phyloP scores from a whole-genome alignment of 2,797 vertebrate species.

The Thalassophryne amazonica region DNA sequence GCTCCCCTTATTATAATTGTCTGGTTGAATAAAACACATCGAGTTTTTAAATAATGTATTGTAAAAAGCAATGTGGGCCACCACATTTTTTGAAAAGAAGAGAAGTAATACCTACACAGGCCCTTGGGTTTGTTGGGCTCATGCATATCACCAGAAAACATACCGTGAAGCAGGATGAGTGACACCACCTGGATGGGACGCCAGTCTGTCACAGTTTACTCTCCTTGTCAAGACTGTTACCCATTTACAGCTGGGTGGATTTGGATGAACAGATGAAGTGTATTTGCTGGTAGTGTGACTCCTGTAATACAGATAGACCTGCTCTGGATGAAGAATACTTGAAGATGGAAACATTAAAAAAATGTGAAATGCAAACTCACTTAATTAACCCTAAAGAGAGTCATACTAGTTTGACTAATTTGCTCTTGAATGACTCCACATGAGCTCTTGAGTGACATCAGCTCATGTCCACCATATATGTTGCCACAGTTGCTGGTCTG shows the following conservation, averaged over 20 bases:
- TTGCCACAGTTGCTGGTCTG: conserved; percentile 46
- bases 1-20: conserved; percentile 70
- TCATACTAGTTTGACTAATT: conserved; percentile 15
- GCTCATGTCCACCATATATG: conserved; percentile 46
- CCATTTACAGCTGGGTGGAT: too few species aligned
- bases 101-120: too few species aligned
- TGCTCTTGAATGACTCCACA: conserved; percentile 25
- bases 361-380: conserved; percentile 19
- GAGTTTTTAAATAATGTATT: conserved; percentile 61
- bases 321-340: too few species aligned
- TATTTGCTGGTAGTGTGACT: too few species aligned
- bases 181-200: too few species aligned
- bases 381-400: conserved; percentile 10
- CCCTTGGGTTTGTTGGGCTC: too few species aligned
- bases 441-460: conserved; percentile 59
- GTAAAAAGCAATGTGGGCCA: conserved; percentile 53
- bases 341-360: conserved; percentile 9
- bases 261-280: too few species aligned
- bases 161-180: too few species aligned
- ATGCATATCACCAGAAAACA: too few species aligned
- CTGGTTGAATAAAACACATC: conserved; percentile 66
- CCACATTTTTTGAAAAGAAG: conserved; percentile 30
- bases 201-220: too few species aligned
- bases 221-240: too few species aligned
- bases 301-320: too few species aligned